Percentiles rank a stretch among this genome's conserved stretches.
These are phyloP conservation scores for Gryon sp. DNA, from an alignment of 1,140 invertebrate genomes.

Conservation along the genomic window DNA sequence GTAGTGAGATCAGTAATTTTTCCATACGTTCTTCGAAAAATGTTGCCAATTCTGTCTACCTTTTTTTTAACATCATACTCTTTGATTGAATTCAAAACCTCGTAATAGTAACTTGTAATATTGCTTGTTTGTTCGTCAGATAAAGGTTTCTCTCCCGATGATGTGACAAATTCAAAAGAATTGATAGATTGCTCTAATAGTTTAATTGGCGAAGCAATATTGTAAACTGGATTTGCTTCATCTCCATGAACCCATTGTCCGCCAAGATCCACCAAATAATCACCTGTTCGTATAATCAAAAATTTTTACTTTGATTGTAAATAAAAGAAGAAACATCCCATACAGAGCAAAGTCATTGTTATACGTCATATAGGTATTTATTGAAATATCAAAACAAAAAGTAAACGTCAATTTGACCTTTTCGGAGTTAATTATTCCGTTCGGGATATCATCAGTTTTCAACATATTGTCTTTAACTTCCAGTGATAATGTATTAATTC, in stretches of 20 bases:
- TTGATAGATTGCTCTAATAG: constrained; percentile 30
- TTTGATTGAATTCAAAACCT: neutral
- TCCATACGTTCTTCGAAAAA: neutral
- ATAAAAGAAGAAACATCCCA: no score
- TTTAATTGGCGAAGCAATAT: constrained; percentile 78
- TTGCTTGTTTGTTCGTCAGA: constrained; percentile 2
- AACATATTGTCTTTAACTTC: no score
- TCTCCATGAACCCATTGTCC: constrained; percentile 92
- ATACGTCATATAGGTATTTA: no score
- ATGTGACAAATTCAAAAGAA: neutral
- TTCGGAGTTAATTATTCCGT: no score
- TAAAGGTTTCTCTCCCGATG: constrained; percentile 24
- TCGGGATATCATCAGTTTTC: no score
- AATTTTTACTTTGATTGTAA: no score
- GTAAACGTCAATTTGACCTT: no score
- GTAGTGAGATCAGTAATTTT: no score
- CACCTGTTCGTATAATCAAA: constrained; percentile 14
- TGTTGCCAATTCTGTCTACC: neutral
- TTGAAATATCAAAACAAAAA: no score
- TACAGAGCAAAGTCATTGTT: no score
- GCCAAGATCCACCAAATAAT: constrained; percentile 83
- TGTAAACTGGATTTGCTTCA: constrained; percentile 84
- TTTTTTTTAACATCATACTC: neutral
- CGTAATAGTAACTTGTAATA: constrained; percentile 9
- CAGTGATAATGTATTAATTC: no score